Evolutionary conservation across 2,888 invertebrate species (phyloP), one percentile per base, ranked within the genome.

Genomic region (Tribolium freemani): DNA sequence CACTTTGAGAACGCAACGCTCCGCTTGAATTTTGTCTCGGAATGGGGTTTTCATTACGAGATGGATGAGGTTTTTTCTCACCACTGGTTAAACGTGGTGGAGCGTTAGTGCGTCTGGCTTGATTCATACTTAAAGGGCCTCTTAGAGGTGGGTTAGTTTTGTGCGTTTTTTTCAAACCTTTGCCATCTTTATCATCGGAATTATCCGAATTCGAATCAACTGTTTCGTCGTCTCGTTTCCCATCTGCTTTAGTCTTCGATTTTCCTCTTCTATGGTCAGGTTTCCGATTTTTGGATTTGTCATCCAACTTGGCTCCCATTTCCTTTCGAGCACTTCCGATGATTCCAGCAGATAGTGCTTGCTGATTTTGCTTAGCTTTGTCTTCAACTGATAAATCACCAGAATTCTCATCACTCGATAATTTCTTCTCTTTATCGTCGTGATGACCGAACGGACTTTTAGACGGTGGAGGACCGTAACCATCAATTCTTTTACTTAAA

Each of bases 171-270:
- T 69, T 75, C 6, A 80, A 3, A 26, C 53, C 57, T 86, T 87
- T 88, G 4, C 86, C 88, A 74, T 91, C 94, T 68, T 86, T 88
- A 6, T 86, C 88, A 74, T 91, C 94, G 85, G 94, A 94, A 87
- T 93, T 93, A 86, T 95, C 95, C 5, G 94, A 94, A 11, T 94
- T 94, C 51, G 94, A 94, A 84, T 94, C 95, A 92, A 94, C 94
- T 13, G 71, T 61, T 31, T 79, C 78, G 30, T 81, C 82, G 11
- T 81, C 80, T 74, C 71, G 78, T 80, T 83, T 81, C 56, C 38
- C 54, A 38, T 79, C 82, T 86, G 87, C 30, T 83, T 83, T 31
- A 85, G 86, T n/a, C 86, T 86, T 21, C 82, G 81, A 53, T 86
- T 79, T 78, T n/a, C 76, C 77, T 44, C 76, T 69, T 56, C 87